Evolutionary conservation across 2,113 vertebrate species (phyloP).

Genomic region (Antechinus flavipes): DNA sequence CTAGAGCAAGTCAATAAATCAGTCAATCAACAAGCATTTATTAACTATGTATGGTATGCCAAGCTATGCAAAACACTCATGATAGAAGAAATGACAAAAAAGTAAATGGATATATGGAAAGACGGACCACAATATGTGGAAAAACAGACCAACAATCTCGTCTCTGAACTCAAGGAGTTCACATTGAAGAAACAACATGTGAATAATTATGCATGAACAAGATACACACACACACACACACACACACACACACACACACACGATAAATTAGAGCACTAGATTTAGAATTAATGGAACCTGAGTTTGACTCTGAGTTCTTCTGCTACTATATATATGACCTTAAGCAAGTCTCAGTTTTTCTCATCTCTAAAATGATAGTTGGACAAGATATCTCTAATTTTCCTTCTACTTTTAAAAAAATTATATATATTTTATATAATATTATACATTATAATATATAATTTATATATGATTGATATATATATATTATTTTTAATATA

Average conservation of each 20-base stretch:
- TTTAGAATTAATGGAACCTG: neutral
- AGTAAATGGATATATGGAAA: neutral
- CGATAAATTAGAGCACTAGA: neutral
- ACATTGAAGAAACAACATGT: neutral
- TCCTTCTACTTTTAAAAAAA: neutral
- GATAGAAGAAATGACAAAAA: neutral
- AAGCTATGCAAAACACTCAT: neutral
- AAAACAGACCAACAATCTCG: neutral
- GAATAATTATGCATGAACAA: neutral
- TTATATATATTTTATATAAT: too few species aligned
- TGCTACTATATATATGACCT: neutral
- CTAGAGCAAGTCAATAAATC: neutral
- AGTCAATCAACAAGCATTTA: neutral
- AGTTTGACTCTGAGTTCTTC: neutral
- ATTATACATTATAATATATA: too few species aligned
- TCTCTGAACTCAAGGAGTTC: neutral
- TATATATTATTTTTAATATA: too few species aligned
- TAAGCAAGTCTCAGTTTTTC: neutral
- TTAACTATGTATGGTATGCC: neutral
- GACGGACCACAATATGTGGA: neutral
- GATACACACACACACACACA: neutral
- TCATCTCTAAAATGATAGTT: neutral
- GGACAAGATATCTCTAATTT: neutral
- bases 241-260: too few species aligned
- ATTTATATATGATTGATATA: too few species aligned